Base-by-base conservation (phyloP, 2,113 vertebrate genomes). In the Aphyosemion australe region DNA sequence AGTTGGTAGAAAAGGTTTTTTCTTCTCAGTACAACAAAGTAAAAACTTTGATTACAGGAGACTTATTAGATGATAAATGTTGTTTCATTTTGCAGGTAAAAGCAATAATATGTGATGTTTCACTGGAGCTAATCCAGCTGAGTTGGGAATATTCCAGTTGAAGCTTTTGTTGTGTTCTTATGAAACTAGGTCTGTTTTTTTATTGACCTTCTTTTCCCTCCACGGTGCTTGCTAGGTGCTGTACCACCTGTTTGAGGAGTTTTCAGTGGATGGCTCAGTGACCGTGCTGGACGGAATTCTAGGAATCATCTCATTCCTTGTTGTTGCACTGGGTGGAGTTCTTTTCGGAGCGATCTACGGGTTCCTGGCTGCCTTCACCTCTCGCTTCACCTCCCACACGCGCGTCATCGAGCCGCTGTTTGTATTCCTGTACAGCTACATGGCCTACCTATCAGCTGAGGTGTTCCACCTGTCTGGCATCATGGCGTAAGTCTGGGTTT, bases 371-470 rank as follows among this genome's bases (percentile, higher is more conserved):
- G 96, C 96, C 88, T 98, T 99, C 93, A 99, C 97, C 0, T 99
- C 97, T 1, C 95, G 97, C 65, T 99, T 99, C 90, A 97, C 97
- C 1, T 94, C 95, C 16, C 97, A 96, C 89, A 95, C 94, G 10
- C 95, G 97, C 0, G 97, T 99, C 90, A 99, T 99, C 76, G 97
- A 99, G 92, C 97, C 97, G 0, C 95, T 99, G 63, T 99, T 99
- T 88, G 95, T 97, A 77, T 99, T 99, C 81, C 92, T 99, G 74
- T 99, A 98, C 94, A 99, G 97, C 93, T 99, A 99, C 92, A 96
- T 99, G 96, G 96, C 97, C 0, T 99, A 99, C 66, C 93, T 99
- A 71, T 96, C 96, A 0, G 95, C 97, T 0, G 97, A 99, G 90
- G 89, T 99, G 76, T 99, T 99, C 92, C 97, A 98, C 85, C 94